Conservation (phyloP, 1,140 invertebrate genomes). For the Sinonovacula constricta region DNA sequence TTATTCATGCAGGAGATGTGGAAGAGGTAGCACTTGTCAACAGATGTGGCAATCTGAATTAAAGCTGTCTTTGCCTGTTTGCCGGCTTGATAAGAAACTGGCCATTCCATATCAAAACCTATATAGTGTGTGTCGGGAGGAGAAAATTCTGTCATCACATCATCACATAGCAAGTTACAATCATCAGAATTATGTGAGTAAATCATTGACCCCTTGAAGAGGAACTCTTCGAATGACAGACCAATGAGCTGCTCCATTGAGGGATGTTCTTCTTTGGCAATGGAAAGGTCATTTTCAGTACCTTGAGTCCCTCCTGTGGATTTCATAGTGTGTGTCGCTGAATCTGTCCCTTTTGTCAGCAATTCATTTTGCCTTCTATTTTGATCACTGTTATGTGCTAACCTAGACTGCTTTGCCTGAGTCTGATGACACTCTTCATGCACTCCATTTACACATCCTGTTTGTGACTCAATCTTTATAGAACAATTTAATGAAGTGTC, state of each 20-base stretch:
- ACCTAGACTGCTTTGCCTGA: background rate
- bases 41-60: constrained; percentile 53
- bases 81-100: constrained; percentile 57
- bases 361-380: background rate
- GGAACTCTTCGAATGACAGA: constrained; percentile 51
- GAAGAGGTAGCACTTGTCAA: constrained; percentile 57
- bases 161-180: constrained; percentile 61
- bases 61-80: constrained; percentile 57
- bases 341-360: background rate
- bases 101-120: constrained; percentile 65
- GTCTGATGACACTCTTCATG: background rate
- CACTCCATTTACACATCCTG: background rate
- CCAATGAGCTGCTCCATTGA: constrained; percentile 29
- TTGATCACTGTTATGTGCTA: background rate
- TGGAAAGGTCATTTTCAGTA: background rate
- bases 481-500: background rate
- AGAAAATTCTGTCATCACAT: constrained; percentile 42
- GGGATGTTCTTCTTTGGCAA: background rate
- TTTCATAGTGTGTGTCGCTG: background rate
- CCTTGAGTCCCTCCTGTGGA: background rate
- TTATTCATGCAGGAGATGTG: constrained; percentile 58
- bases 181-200: constrained; percentile 58
- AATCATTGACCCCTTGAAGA: constrained; percentile 49
- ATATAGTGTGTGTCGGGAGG: constrained; percentile 16
- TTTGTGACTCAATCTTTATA: background rate